phyloP scores from a whole-genome alignment of 2,888 invertebrate species.

The Euphydryas editha region DNA sequence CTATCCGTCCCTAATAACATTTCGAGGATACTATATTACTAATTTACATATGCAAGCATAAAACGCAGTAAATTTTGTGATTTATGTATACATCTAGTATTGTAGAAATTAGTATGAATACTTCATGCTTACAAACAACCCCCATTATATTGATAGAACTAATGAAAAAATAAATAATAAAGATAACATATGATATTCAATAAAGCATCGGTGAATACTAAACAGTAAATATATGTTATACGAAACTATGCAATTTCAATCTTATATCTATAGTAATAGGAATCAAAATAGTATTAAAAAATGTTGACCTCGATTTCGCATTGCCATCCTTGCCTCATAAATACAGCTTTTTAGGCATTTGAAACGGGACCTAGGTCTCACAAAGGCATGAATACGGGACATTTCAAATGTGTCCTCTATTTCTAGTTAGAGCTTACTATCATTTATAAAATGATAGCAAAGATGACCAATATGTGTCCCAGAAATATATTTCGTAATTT shows the following conservation, averaged over 20 bases:
- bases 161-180: neutral
- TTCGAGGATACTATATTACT: too few relatives aligned
- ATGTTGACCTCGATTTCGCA: slow-evolving; percentile 12
- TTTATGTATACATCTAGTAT: too few relatives aligned
- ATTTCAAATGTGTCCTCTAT: slow-evolving; percentile 8
- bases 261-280: neutral
- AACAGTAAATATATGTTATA: neutral
- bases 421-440: slow-evolving; percentile 12
- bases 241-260: neutral
- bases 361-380: slow-evolving; percentile 25
- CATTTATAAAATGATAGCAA: too few relatives aligned
- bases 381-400: slow-evolving; percentile 6
- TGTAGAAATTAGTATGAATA: neutral
- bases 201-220: slow-evolving; percentile 21
- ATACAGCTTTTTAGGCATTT: slow-evolving; percentile 31
- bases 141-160: neutral
- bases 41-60: too few relatives aligned
- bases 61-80: too few relatives aligned
- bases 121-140: neutral
- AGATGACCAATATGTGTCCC: too few relatives aligned
- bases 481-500: too few relatives aligned
- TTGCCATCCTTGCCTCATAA: slow-evolving; percentile 16
- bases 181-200: slow-evolving; percentile 3
- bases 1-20: too few relatives aligned
- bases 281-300: neutral